These are phyloP conservation scores for Triplophysa rosa DNA, from an alignment of 2,113 vertebrate genomes.

Conservation along the genomic window DNA sequence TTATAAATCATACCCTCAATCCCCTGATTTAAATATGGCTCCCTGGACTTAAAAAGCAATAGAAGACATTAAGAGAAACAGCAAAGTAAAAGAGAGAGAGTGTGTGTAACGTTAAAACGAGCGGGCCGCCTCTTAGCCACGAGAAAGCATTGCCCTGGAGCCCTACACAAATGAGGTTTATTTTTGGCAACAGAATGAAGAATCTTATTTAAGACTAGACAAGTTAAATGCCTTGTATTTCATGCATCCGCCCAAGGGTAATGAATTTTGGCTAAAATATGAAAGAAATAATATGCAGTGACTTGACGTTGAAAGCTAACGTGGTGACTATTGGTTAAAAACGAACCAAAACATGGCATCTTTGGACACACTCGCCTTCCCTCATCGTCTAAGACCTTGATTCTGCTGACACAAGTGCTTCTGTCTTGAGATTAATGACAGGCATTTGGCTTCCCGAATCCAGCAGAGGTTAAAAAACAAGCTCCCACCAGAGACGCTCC, in stretches of 20 bases:
- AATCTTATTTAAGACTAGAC: constrained; percentile 72
- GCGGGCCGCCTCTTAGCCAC: constrained; percentile 65
- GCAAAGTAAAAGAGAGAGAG: constrained; percentile 1
- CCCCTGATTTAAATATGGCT: constrained; percentile 59
- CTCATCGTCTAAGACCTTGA: constrained; percentile 48
- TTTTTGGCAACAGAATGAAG: constrained; percentile 71
- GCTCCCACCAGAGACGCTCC: constrained; percentile 64
- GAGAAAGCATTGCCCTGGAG: constrained; percentile 67
- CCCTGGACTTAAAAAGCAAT: constrained; percentile 46
- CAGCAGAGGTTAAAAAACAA: constrained; percentile 67
- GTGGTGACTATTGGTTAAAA: constrained; percentile 9
- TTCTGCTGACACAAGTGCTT: constrained; percentile 70
- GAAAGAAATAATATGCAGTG: constrained; percentile 62
- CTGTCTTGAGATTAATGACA: constrained; percentile 71
- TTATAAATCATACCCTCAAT: constrained; percentile 63
- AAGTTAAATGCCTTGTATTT: constrained; percentile 74
- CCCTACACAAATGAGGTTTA: constrained; percentile 72
- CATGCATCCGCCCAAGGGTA: constrained; percentile 65
- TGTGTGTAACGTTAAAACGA: constrained; percentile 61
- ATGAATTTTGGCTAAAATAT: constrained; percentile 65
- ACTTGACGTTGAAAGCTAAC: constrained; percentile 28
- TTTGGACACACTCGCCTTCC: constrained; percentile 60
- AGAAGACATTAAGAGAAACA: neutral
- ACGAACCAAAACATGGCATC: constrained; percentile 28
- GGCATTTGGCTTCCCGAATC: constrained; percentile 63